Conservation (phyloP, 2,797 vertebrate species). For the Heliangelus exortis region DNA sequence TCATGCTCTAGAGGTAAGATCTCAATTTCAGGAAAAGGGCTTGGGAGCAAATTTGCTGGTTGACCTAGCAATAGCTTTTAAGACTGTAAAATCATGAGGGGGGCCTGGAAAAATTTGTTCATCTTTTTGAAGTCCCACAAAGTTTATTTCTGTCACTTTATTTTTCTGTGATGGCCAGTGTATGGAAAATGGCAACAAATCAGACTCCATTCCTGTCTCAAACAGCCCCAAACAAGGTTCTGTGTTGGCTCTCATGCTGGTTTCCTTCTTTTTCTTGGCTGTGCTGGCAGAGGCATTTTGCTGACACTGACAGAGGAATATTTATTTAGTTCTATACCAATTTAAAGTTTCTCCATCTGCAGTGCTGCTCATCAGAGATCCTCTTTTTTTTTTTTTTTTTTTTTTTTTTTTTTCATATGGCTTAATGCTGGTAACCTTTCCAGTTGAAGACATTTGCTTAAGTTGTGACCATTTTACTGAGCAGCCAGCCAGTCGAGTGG, state of each 20-base stretch:
- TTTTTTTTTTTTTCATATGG: not conserved
- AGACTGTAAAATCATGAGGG: not conserved
- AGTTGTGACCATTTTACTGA: not conserved
- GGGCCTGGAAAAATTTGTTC: slow-evolving; percentile 41
- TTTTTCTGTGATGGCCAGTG: slow-evolving; percentile 45
- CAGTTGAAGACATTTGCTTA: not conserved
- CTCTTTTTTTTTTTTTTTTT: not conserved
- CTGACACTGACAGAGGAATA: slow-evolving; percentile 61
- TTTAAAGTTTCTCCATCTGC: slow-evolving; percentile 54
- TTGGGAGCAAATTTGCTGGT: not conserved
- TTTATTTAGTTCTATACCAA: slow-evolving; percentile 67
- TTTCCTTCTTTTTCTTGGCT: slow-evolving; percentile 72
- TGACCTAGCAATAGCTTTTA: slow-evolving; percentile 21
- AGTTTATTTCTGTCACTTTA: slow-evolving; percentile 66
- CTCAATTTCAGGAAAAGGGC: not conserved
- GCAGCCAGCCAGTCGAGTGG: not conserved
- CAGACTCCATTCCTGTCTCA: slow-evolving; percentile 27
- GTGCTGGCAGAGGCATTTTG: slow-evolving; percentile 53
- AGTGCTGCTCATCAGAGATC: slow-evolving; percentile 30
- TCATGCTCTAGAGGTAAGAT: not conserved
- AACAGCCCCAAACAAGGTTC: slow-evolving; percentile 57
- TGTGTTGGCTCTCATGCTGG: slow-evolving; percentile 57
- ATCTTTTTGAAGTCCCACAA: slow-evolving; percentile 35
- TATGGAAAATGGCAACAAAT: slow-evolving; percentile 62
- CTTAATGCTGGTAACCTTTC: not conserved